Percentiles rank a stretch among this genome's conserved stretches.
Conservation (phyloP, 2,113 vertebrate genomes). For the Mormoops blainvillei region DNA sequence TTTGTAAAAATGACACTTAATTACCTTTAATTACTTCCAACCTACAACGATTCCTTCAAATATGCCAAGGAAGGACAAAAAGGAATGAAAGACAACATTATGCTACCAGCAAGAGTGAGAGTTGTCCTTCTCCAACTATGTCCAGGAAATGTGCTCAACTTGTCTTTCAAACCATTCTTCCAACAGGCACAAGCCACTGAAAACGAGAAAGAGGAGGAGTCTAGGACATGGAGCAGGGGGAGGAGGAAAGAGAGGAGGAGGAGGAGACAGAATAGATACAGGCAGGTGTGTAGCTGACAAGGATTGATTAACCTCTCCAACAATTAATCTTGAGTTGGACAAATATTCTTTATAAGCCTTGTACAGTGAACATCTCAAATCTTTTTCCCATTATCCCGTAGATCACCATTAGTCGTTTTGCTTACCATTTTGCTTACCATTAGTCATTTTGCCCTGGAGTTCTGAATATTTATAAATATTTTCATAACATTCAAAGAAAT, state of each 20-base stretch:
- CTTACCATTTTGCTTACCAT: neutral
- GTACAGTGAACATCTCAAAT: neutral
- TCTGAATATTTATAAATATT: neutral
- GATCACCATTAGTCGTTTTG: neutral
- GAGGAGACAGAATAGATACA: neutral
- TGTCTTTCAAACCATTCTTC: neutral
- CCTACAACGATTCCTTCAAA: neutral
- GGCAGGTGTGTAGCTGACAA: fast-evolving
- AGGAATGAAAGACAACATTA: neutral
- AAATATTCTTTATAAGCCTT: neutral
- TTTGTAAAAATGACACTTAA: neutral
- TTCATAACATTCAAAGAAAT: neutral
- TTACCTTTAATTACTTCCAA: neutral
- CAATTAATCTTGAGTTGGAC: neutral
- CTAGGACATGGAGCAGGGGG: neutral
- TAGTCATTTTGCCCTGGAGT: neutral
- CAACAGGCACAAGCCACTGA: neutral
- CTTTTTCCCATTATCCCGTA: neutral
- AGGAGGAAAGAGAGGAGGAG: neutral
- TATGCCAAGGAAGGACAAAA: neutral
- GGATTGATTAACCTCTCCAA: neutral
- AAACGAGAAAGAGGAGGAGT: neutral
- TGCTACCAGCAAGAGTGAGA: neutral
- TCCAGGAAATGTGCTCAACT: neutral
- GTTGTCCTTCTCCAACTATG: neutral